These are phyloP conservation scores for Saccopteryx bilineata DNA, from an alignment of 2,113 vertebrate species.

Conservation along the genomic window DNA sequence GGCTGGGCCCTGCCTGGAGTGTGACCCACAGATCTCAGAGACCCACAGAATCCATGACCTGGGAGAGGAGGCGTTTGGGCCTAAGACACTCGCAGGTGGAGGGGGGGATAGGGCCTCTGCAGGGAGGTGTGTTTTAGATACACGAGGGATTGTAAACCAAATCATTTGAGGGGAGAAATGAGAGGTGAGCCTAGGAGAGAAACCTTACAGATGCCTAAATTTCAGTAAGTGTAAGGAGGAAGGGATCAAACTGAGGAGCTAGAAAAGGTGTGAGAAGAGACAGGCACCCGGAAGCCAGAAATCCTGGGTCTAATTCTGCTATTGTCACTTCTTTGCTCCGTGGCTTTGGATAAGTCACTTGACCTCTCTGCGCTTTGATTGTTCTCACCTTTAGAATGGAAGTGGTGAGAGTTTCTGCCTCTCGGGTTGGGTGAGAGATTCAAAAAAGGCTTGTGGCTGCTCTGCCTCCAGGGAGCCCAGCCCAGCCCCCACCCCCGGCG, in stretches of 20 bases:
- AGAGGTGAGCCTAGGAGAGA: not conserved
- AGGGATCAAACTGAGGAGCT: too few relatives aligned
- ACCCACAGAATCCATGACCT: not conserved
- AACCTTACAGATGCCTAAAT: not conserved
- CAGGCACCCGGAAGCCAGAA: not conserved
- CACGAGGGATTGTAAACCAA: not conserved
- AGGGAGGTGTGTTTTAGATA: not conserved
- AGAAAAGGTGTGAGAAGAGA: not conserved
- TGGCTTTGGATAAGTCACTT: not conserved
- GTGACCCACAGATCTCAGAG: not conserved
- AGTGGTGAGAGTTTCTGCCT: not conserved
- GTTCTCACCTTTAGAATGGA: conserved; percentile 6
- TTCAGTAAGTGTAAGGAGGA: not conserved
- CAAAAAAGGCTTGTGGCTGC: too few relatives aligned
- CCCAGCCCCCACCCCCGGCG: too few relatives aligned
- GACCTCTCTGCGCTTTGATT: not conserved
- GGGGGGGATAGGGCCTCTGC: not conserved
- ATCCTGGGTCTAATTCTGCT: not conserved
- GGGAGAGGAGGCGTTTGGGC: not conserved
- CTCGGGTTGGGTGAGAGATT: not conserved
- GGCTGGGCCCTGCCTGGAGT: not conserved
- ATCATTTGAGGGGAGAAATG: not conserved
- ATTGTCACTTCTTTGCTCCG: not conserved
- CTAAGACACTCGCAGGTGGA: too few relatives aligned
- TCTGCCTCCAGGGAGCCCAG: too few relatives aligned